phyloP scores from a whole-genome alignment of 2,888 invertebrate species.

The Alloscopus bannaensis region DNA sequence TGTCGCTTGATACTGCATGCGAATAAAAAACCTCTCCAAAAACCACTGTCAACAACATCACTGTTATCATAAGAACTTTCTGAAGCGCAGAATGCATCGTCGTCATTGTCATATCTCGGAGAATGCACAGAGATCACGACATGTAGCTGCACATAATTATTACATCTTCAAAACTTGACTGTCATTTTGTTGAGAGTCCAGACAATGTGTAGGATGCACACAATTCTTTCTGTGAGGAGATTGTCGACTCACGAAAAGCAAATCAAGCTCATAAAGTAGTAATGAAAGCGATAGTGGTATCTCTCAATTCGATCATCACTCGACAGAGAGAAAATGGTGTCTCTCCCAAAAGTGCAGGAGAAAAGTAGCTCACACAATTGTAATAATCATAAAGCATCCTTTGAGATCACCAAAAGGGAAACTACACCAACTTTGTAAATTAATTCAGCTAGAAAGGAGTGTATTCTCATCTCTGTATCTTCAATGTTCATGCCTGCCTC shows the following conservation, averaged over 20 bases:
- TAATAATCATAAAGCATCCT: conserved; percentile 53
- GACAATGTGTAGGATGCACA: too few species aligned
- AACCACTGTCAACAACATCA: not conserved
- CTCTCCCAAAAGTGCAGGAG: not conserved
- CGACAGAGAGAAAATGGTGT: not conserved
- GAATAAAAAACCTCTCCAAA: not conserved
- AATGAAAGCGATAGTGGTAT: conserved; percentile 46
- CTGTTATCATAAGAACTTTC: too few species aligned
- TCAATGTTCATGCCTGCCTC: not conserved
- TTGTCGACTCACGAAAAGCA: not conserved
- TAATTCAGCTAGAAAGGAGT: not conserved
- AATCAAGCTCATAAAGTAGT: conserved; percentile 55
- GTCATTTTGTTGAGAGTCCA: conserved; percentile 24
- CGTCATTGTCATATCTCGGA: too few species aligned
- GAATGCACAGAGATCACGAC: too few species aligned
- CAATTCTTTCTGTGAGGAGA: too few species aligned
- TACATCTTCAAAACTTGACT: too few species aligned
- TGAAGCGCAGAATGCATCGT: too few species aligned
- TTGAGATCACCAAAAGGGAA: conserved; percentile 19
- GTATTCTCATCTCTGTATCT: too few species aligned
- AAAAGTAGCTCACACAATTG: conserved; percentile 25
- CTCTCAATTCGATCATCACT: not conserved
- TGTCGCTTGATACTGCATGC: conserved; percentile 27
- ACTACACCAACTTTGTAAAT: conserved; percentile 11
- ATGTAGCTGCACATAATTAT: too few species aligned